These are phyloP conservation scores for Triplophysa rosa DNA, from an alignment of 2,113 vertebrate species.

Conservation along the genomic window DNA sequence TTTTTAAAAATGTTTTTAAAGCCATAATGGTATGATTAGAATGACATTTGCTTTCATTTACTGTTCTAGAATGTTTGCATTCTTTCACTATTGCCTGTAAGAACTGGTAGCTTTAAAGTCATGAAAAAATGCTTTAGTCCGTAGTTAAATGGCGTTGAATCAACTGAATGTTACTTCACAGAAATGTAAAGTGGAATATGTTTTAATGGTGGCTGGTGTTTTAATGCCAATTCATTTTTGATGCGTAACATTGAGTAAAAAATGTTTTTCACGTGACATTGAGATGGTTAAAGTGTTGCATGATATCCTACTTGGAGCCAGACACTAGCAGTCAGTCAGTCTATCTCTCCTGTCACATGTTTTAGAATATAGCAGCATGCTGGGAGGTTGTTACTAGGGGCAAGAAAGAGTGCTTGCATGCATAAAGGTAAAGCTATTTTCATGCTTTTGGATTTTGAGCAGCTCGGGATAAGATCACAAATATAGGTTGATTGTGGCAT, in stretches of 20 bases:
- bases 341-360: constrained; percentile 19
- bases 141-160: not conserved
- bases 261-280: constrained; percentile 16
- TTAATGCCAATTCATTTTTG: not conserved
- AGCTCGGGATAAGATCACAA: not conserved
- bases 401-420: not conserved
- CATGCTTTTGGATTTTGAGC: not conserved
- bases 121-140: not conserved
- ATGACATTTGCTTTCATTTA: too few relatives aligned
- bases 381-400: constrained; percentile 32
- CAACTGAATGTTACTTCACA: not conserved
- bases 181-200: not conserved
- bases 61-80: too few relatives aligned
- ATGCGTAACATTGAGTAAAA: not conserved
- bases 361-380: constrained; percentile 18
- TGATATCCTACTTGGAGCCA: constrained; percentile 12
- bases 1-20: too few relatives aligned
- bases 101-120: not conserved
- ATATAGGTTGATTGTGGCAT: too few relatives aligned
- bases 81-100: not conserved
- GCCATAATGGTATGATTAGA: too few relatives aligned
- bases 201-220: not conserved
- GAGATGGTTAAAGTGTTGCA: constrained; percentile 21
- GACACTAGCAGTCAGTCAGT: constrained; percentile 2
- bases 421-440: not conserved